Evolutionary conservation across 2,888 invertebrate species (phyloP).

Genomic region (Ectemnius lituratus): DNA sequence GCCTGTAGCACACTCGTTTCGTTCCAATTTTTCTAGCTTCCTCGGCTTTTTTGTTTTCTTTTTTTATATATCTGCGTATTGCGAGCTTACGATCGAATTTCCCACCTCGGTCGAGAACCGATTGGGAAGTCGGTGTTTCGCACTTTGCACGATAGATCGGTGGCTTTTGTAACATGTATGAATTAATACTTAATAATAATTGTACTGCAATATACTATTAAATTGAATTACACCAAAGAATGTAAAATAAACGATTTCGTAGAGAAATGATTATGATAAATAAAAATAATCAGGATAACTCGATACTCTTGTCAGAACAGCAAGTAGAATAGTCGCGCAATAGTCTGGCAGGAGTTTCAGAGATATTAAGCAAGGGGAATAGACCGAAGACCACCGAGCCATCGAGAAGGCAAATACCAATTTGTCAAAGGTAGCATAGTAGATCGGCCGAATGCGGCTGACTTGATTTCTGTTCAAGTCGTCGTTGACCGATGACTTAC

Average conservation of each 20-base stretch:
- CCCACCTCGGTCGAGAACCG: conserved; percentile 8
- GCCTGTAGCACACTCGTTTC: conserved; percentile 61
- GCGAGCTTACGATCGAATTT: not conserved
- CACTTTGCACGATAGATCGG: conserved; percentile 39
- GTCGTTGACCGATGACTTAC: conserved; percentile 83
- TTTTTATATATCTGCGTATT: conserved; percentile 13
- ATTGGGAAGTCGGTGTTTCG: conserved; percentile 23
- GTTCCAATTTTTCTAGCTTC: conserved; percentile 9
- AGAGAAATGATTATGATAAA: too few species aligned
- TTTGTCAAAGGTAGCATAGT: conserved; percentile 27
- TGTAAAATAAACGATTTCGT: too few species aligned
- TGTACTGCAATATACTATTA: too few species aligned
- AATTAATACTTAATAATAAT: too few species aligned
- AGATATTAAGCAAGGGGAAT: too few species aligned
- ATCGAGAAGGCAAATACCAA: conserved; percentile 29
- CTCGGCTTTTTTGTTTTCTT: conserved; percentile 34
- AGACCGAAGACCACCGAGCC: not conserved
- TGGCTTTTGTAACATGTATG: too few species aligned
- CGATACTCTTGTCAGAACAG: too few species aligned
- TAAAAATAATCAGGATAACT: too few species aligned
- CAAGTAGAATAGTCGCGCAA: too few species aligned
- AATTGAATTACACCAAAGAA: too few species aligned
- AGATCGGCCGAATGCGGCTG: conserved; percentile 36
- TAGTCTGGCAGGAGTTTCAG: too few species aligned
- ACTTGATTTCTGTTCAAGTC: conserved; percentile 38